Conservation (phyloP, 2,888 invertebrate genomes). For the Tridacna gigas region DNA sequence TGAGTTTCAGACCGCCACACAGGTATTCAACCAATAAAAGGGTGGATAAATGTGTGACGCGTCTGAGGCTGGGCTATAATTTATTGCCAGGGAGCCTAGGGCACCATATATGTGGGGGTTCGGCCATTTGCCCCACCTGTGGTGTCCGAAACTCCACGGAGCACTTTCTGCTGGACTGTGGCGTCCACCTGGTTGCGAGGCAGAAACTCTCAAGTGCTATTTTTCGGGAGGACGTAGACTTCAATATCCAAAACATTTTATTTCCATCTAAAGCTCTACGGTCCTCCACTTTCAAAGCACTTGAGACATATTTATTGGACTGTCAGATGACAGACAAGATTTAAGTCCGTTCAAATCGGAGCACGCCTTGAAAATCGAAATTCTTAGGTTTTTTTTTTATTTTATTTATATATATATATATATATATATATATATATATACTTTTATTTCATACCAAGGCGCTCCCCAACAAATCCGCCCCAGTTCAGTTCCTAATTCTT, state of each 20-base stretch:
- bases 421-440: no score
- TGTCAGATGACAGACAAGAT: not conserved
- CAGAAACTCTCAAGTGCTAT: not conserved
- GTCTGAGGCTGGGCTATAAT: conserved; percentile 11
- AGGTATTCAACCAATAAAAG: not conserved
- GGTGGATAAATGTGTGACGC: conserved; percentile 18
- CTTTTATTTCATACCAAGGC: no score
- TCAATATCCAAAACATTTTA: not conserved
- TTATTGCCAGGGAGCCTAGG: conserved; percentile 7
- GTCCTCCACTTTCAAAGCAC: not conserved
- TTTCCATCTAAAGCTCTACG: not conserved
- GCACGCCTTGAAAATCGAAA: not conserved
- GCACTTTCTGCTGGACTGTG: not conserved
- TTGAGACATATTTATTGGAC: not conserved
- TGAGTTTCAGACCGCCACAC: not conserved
- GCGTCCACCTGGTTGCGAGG: not conserved
- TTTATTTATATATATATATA: not conserved
- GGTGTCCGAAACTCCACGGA: not conserved
- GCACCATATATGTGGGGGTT: not conserved
- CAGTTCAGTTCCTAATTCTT: no score
- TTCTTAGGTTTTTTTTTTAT: not conserved
- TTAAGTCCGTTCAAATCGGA: not conserved
- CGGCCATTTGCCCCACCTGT: not conserved
- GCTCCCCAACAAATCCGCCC: no score
- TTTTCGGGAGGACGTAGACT: not conserved